Evolutionary conservation across 2,888 invertebrate species (phyloP), one percentile per base, ranked within the genome.

Genomic region (Lithophane leautieri): DNA sequence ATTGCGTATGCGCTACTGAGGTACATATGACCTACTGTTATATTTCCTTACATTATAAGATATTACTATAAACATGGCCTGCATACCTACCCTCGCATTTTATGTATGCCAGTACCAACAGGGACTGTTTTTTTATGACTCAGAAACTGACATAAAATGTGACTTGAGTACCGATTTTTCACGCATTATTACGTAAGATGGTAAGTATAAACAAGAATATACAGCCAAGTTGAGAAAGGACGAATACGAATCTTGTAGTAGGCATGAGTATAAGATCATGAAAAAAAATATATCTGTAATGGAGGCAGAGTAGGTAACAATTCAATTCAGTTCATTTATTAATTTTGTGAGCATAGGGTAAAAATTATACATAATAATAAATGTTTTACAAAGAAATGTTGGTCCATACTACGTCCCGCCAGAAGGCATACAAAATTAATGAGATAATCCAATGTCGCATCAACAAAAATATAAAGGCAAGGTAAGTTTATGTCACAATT

Each of bases 91-190:
- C 72, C 75, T 56, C 75, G 47, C 44, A 79, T 79, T 87, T 86
- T 84, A 86, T 77, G 78, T 50, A 34, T 62, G 54, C 70, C 34
- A 42, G 81, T 74, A 81, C 77, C 80, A 74, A 70, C 70, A 67
- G 79, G 86, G 84, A 83, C 84, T 73, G 82, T 76, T 81, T 86
- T 86, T 86, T 86, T 86, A 86, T 78, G 88, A 77, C 78, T 81
- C 73, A 78, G 69, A 76, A 79, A 78, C 86, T 88, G 86, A 86
- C 84, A 88, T 86, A 88, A 86, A 86, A 86, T 82, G 86, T 74
- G 79, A 61, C 77, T 78, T 75, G 88, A 86, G 86, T 84, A 79
- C 80, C 88, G 86, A 86, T 86, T 88, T 86, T 88, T 86, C 84
- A 84, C 86, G 82, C 84, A 86, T 86, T 86, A 88, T 86, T 86